Percentiles rank a stretch among this genome's conserved stretches.
These are phyloP conservation scores for Galeopsomyia nigrocyanea DNA, from an alignment of 2,888 invertebrate species.

Conservation along the genomic window DNA sequence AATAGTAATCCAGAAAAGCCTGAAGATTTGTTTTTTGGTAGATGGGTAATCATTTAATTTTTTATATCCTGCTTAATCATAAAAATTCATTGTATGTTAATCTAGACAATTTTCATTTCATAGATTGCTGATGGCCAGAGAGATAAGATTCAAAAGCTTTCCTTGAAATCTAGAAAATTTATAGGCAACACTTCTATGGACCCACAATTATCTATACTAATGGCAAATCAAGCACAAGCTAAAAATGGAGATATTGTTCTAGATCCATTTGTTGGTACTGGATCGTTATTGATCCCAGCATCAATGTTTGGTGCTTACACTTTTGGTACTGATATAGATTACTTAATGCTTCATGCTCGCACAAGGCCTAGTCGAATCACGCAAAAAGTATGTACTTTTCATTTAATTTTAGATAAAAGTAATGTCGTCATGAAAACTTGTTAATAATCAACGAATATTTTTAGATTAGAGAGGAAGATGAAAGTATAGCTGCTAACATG, in stretches of 20 bases:
- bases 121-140: conserved; percentile 90
- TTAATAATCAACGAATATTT: conserved; percentile 26
- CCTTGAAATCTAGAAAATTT: conserved; percentile 91
- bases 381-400: conserved; percentile 74
- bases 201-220: conserved; percentile 90
- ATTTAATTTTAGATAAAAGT: conserved; percentile 13
- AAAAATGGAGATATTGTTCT: conserved; percentile 80
- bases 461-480: conserved; percentile 82
- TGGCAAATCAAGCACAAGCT: conserved; percentile 94
- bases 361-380: conserved; percentile 84
- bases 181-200: conserved; percentile 98
- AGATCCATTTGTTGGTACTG: conserved; percentile 96
- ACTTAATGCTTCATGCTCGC: conserved; percentile 90
- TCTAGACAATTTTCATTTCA: conserved; percentile 49
- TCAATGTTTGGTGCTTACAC: conserved; percentile 91
- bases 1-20: conserved; percentile 82
- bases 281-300: conserved; percentile 88
- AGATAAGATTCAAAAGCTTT: conserved; percentile 82
- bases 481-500: conserved; percentile 91
- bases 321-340: conserved; percentile 94
- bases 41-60: conserved; percentile 75
- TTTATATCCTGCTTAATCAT: conserved; percentile 6
- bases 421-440: conserved; percentile 7
- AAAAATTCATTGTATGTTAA: neutral
- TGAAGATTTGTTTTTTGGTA: conserved; percentile 85